phyloP scores from a whole-genome alignment of 2,888 invertebrate species.

The Arge pagana region DNA sequence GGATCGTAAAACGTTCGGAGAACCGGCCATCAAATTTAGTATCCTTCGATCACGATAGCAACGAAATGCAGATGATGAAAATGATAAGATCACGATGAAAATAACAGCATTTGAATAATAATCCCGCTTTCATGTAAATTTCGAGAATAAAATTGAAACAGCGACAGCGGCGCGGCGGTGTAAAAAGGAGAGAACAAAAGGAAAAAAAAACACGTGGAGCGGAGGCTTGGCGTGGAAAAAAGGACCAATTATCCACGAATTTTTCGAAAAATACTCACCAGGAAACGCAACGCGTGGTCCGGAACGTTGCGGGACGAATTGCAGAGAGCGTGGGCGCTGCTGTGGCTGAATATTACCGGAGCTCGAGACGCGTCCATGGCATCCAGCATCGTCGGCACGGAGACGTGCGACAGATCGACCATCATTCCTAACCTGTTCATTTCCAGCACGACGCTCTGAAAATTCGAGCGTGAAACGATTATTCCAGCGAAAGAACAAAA shows the following conservation, averaged over 20 bases:
- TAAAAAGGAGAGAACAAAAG: neutral
- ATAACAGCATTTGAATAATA: too few relatives aligned
- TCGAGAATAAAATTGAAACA: too few relatives aligned
- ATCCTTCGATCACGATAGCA: too few relatives aligned
- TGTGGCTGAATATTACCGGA: constrained; percentile 67
- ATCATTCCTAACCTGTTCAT: constrained; percentile 69
- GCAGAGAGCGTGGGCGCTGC: constrained; percentile 64
- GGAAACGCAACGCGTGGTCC: constrained; percentile 62
- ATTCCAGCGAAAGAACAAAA: too few relatives aligned
- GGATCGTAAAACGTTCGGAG: too few relatives aligned
- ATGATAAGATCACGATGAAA: too few relatives aligned
- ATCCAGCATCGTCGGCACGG: constrained; percentile 63
- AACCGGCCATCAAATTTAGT: too few relatives aligned
- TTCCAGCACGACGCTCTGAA: constrained; percentile 63
- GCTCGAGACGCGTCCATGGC: constrained; percentile 60
- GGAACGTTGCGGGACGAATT: constrained; percentile 65
- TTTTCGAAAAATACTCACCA: constrained; percentile 59
- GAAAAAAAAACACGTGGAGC: neutral
- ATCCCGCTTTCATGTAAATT: too few relatives aligned
- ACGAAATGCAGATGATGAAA: too few relatives aligned
- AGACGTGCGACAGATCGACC: constrained; percentile 65
- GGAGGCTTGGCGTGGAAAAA: neutral
- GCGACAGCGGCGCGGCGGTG: too few relatives aligned
- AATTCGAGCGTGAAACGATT: too few relatives aligned
- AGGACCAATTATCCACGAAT: neutral